These are phyloP conservation scores for Cotesia glomerata DNA, from an alignment of 1,140 invertebrate genomes.

Conservation along the genomic window DNA sequence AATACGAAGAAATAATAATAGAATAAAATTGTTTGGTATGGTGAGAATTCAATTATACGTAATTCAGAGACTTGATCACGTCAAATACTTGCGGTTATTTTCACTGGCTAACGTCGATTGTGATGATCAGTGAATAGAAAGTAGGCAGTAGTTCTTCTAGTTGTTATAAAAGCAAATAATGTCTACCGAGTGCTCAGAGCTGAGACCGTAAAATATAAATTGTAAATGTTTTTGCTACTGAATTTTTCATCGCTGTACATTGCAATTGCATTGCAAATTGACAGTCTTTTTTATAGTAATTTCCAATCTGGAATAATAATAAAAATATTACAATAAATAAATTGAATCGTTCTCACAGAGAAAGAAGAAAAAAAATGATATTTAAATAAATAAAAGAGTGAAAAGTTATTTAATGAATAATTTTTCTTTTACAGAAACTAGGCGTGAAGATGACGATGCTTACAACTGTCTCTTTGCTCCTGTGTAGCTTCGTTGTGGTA, in stretches of 20 bases:
- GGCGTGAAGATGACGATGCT: slow-evolving; percentile 7
- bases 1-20: neutral
- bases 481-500: slow-evolving; percentile 32
- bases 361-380: no score
- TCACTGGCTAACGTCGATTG: slow-evolving; percentile 5
- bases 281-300: neutral
- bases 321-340: no score
- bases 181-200: neutral
- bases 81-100: slow-evolving; percentile 3
- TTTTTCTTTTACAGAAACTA: slow-evolving; percentile 4
- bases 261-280: neutral
- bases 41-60: neutral
- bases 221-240: neutral
- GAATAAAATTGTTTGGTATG: neutral
- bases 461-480: slow-evolving; percentile 26
- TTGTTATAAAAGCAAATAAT: slow-evolving; percentile 1
- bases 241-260: no score
- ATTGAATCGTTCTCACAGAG: no score
- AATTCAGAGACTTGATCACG: neutral
- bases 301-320: neutral
- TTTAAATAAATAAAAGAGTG: no score
- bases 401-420: no score
- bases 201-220: neutral
- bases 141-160: neutral
- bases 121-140: slow-evolving; percentile 21